Evolutionary conservation across 1,140 invertebrate genomes (phyloP), one percentile per base, ranked within the genome.

Genomic region (Rhopalosiphum padi): DNA sequence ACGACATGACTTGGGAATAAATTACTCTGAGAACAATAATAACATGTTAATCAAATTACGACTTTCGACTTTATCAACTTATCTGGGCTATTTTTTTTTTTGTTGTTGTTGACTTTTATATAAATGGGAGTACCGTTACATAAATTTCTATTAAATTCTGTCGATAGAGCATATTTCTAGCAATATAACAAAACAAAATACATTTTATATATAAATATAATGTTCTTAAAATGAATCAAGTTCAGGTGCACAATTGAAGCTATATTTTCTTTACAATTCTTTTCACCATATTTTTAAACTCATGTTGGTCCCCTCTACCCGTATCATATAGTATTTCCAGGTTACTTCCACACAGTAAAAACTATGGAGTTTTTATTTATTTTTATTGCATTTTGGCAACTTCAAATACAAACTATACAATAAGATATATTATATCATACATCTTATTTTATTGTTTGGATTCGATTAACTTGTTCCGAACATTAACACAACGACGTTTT

Each of bases 201-300:
- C 43, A 85, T 43, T 41, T 22, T 83, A 85, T 43, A 85, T 85
- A 41, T 41, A 25, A 25, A 25, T 41, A 41, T n/a, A 48, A 88
- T 48, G 86, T 88, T 18, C 43, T 88, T 88, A 51, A 48, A 51
- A 88, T 48, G 86, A 88, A 88, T 88, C 86, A 88, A 51, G 86
- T 88, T 88, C 86, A 88, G 86, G 86, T 88, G 46, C 30, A 48
- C 86, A 48, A 88, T 88, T 30, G 86, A 88, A 48, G n/a, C 4
- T 88, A 88, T 46, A 48, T 88, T 35, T 48, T 48, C 46, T 88
- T 51, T 88, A 51, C 46, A 22, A 18, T 88, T 48, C 9, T 48
- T 88, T 88, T 8, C 37, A 41, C 18, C 7, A 46, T 87, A 46
- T 48, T 87, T 46, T 68, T 77, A 88, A 46, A 86, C 85, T 88